Evolutionary conservation across 2,113 vertebrate genomes (phyloP), one percentile per base, ranked within the genome.

Genomic region (Sturnus vulgaris): DNA sequence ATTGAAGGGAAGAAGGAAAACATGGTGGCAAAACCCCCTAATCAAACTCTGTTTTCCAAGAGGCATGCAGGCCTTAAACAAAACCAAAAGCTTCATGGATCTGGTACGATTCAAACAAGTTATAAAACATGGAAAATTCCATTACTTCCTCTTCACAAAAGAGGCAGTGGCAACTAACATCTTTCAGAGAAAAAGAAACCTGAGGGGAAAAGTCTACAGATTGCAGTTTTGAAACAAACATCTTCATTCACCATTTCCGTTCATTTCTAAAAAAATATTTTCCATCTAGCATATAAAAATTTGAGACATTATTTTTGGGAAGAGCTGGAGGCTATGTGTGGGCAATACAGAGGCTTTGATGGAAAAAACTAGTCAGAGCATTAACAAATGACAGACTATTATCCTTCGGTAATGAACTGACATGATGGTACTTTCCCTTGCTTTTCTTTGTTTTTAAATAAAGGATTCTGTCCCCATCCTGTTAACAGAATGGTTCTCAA

Each of bases 221-320:
- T 3, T 70, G 40, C 53, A 86, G 49, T 64, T 64, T 70, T 81
- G 71, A 76, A 88, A 90, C 49, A 96, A 90, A 70, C 17, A 88
- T 78, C 70, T 81, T 82, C 42, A 73, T 80, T 92, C 50, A 94
- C 53, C 40, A 94, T 46, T 71, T 86, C 76, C 64, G 46, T 75
- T 92, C 28, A 17, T 72, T 86, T 88, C 61, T 59, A 33, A 69
- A 90, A 40, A 46, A 66, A 37, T 28, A 27, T 66, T 91, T 95
- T 79, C 77, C 77, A 73, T 77, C 69, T 87, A 70, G 65, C 56
- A 81, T 13, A 19, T 80, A 94, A 93, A 88, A 85, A 37, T 55
- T 63, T 71, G 66, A 92, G 53, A 92, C 44, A 70, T 89, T 89
- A 95, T 95, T 93, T 83, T 93, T 65, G 86, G 63, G 86, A 89